Evolutionary conservation across 2,113 vertebrate species (phyloP).

Genomic region (Entelurus aequoreus): DNA sequence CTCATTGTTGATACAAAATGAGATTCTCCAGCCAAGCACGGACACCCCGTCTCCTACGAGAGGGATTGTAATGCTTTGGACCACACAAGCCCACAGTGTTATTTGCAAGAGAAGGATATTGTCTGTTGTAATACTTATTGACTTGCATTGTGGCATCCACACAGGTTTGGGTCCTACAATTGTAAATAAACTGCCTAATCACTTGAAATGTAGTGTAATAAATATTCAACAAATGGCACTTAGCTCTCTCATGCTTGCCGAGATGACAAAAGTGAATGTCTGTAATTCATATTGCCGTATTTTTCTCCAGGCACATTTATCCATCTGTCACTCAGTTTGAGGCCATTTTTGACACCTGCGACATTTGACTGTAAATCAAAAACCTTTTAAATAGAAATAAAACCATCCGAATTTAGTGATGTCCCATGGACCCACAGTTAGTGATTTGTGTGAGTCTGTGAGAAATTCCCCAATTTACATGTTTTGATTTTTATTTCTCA

Average conservation of each 20-base stretch:
- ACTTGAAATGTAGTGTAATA: neutral
- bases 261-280: neutral
- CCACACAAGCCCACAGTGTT: neutral
- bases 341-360: neutral
- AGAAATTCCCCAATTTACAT: too few species aligned
- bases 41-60: neutral
- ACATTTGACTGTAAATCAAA: neutral
- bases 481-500: too few species aligned
- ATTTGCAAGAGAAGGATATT: neutral
- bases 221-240: neutral
- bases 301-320: neutral
- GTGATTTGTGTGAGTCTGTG: too few species aligned
- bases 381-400: neutral
- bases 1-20: conserved; percentile 38
- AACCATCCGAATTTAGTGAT: too few species aligned
- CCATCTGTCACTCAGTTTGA: neutral
- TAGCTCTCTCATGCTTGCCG: neutral
- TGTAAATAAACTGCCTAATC: neutral
- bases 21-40: conserved; percentile 42
- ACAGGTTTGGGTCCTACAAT: neutral
- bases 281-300: neutral
- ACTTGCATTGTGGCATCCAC: neutral
- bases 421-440: too few species aligned
- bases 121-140: neutral
- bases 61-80: neutral